A percentile compares a stretch with the other conserved stretches of the same genome.
Conservation (phyloP, 2,113 vertebrate genomes). For the Sapajus apella region DNA sequence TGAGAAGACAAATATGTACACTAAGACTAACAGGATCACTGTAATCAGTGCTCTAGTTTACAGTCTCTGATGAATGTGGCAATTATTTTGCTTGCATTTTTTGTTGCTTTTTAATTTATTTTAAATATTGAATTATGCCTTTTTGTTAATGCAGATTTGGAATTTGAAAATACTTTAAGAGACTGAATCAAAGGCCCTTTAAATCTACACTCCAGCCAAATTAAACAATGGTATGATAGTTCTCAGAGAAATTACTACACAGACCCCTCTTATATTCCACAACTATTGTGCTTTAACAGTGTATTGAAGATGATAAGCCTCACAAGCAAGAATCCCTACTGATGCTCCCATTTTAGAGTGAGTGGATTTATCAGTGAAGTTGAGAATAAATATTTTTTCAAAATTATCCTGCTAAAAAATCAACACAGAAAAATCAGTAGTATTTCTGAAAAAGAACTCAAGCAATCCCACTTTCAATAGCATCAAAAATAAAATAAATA, state of each 20-base stretch:
- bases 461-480: not conserved
- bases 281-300: not conserved
- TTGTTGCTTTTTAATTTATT: not conserved
- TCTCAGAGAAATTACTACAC: not conserved
- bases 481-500: not conserved
- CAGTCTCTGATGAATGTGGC: not conserved
- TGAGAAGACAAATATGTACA: not conserved
- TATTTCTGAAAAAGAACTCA: not conserved
- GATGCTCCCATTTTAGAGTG: not conserved
- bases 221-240: not conserved
- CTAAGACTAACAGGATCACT: not conserved
- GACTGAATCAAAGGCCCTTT: not conserved
- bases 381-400: not conserved
- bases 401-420: not conserved
- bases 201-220: not conserved
- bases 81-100: not conserved
- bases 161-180: not conserved
- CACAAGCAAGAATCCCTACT: not conserved
- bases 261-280: not conserved
- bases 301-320: not conserved
- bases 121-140: not conserved
- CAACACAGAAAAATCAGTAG: not conserved
- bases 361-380: not conserved
- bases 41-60: not conserved
- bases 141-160: not conserved